A percentile compares a stretch with the other conserved stretches of the same genome.
Evolutionary conservation across 2,797 vertebrate genomes (phyloP).

Genomic region (Pygocentrus nattereri): DNA sequence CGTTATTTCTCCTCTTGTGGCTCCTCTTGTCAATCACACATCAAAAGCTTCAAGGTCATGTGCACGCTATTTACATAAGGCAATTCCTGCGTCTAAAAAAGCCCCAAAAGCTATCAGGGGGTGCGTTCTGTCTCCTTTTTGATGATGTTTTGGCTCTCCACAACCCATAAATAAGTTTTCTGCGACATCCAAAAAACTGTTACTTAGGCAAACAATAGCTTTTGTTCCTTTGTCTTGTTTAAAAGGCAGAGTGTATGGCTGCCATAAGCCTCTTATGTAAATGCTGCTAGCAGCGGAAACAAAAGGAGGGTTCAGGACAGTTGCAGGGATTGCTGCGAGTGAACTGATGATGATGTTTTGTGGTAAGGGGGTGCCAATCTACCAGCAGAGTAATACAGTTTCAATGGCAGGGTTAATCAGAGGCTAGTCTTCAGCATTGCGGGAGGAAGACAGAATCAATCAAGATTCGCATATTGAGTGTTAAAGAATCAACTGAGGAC

Average conservation of each 20-base stretch:
- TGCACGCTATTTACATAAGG: slow-evolving; percentile 72
- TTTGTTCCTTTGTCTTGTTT: slow-evolving; percentile 81
- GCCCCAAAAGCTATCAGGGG: slow-evolving; percentile 56
- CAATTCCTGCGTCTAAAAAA: slow-evolving; percentile 70
- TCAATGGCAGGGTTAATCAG: slow-evolving; percentile 55
- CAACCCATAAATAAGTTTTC: slow-evolving; percentile 70
- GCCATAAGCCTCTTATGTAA: slow-evolving; percentile 87
- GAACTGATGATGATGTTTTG: slow-evolving; percentile 50
- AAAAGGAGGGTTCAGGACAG: slow-evolving; percentile 82
- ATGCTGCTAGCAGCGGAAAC: slow-evolving; percentile 82
- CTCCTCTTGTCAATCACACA: slow-evolving; percentile 70
- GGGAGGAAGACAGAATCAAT: slow-evolving; percentile 39
- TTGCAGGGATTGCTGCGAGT: slow-evolving; percentile 71
- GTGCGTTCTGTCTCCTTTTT: slow-evolving; percentile 40
- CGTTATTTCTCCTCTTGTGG: slow-evolving; percentile 57
- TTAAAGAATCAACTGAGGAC: slow-evolving; percentile 38
- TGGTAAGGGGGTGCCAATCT: slow-evolving; percentile 43
- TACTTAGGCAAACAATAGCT: slow-evolving; percentile 84
- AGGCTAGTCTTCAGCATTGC: slow-evolving; percentile 45
- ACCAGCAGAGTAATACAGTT: slow-evolving; percentile 45
- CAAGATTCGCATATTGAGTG: slow-evolving; percentile 41
- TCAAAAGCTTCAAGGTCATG: slow-evolving; percentile 74
- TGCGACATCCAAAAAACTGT: slow-evolving; percentile 78
- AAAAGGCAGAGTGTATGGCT: slow-evolving; percentile 72
- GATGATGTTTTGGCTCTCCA: slow-evolving; percentile 40